Base-by-base conservation (phyloP, 2,888 invertebrate species). In the Pseudeuparius sepicola region DNA sequence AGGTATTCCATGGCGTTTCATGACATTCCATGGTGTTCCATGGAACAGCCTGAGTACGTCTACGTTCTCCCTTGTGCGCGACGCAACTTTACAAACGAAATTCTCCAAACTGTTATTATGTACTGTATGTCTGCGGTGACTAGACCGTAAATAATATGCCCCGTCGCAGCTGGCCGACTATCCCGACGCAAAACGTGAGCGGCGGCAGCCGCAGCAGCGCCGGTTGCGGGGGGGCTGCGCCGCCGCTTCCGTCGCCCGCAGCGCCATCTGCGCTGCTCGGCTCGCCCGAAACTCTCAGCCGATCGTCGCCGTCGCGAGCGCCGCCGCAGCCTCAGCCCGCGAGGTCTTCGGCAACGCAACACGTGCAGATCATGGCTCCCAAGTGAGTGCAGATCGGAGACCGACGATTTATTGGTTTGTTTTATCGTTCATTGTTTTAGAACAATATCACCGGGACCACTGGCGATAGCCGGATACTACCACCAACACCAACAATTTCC, bases 201-300 rank as follows among this genome's bases (percentile, higher is more conserved):
- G 71, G 78, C 36, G 70, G 75, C 46, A 66, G 77, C 45, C 59
- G 76, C 43, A 65, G 71, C 51, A 58, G 71, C 56, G 29, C 32
- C 2, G 29, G 24, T 6, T 48, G 63, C 54, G 54, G 65, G 53
- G 50, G 73, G 43, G 65, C 70, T 48, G 51, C 71, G 64, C 68
- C 71, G 24, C 73, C 77, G n/a, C 58, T 81, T 46, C 80, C 82
- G 36, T 81, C 81, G 39, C 82, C 82, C 23, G 79, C 81, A 15
- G 78, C 81, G 13, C 74, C 79, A 28, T 75, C 74, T 39, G 79
- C 81, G 39, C 75, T 80, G 36, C 70, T 84, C 51, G 79, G 82
- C 45, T 80, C 83, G 15, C 79, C 83, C 24, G 76, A 76, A 61
- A 80, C 80, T 47, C 71, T 80, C 43, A 71, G 80, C 53, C 78